Evolutionary conservation across 2,113 vertebrate species (phyloP).

Genomic region (Talpa occidentalis): DNA sequence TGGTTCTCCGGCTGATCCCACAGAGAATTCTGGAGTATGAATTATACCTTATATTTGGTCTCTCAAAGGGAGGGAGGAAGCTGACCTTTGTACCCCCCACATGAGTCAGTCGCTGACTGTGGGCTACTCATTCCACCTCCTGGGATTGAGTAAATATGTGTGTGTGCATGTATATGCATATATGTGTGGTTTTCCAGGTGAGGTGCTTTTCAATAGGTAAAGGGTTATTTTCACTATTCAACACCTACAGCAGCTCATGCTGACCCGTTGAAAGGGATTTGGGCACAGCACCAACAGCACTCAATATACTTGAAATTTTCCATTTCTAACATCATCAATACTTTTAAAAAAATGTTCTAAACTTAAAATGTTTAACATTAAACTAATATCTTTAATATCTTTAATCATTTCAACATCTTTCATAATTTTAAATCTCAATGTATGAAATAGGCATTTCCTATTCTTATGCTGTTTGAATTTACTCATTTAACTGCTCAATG

Average conservation of each 20-base stretch:
- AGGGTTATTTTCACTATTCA: neutral
- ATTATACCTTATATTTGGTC: neutral
- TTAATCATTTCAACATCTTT: neutral
- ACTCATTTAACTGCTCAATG: neutral
- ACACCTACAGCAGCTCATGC: neutral
- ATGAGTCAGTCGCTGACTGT: neutral
- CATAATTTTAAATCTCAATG: slow-evolving; percentile 5
- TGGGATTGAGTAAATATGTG: neutral
- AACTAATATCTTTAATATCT: neutral
- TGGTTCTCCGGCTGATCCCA: neutral
- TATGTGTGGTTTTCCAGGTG: neutral
- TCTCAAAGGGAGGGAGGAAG: neutral
- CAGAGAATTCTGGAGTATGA: neutral
- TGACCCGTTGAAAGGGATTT: neutral
- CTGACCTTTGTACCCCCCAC: neutral
- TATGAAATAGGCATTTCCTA: neutral
- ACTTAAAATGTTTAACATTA: neutral
- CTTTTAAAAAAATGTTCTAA: neutral
- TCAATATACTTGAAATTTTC: neutral
- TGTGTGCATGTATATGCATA: neutral
- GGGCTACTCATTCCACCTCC: neutral
- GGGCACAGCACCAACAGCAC: accelerated
- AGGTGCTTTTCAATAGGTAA: neutral
- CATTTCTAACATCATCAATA: neutral
- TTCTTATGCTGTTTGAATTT: neutral